A percentile compares a stretch with the other conserved stretches of the same genome.
phyloP scores from a whole-genome alignment of 2,888 invertebrate species.

The Sympetrum striolatum region DNA sequence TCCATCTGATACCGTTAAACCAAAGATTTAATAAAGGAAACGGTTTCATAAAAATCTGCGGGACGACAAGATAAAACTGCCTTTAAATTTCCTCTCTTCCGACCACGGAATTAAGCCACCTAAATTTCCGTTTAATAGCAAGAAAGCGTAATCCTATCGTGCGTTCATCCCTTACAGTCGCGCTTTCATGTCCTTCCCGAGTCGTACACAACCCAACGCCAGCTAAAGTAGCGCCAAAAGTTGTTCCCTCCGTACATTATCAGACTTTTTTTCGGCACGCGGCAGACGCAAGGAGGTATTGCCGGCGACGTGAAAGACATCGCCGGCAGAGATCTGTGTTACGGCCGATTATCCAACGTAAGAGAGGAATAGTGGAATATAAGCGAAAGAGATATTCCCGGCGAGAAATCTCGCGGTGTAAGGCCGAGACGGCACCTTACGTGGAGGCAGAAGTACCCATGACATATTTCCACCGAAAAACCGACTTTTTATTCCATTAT shows the following conservation, averaged over 20 bases:
- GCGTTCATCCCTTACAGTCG: background rate
- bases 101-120: no score
- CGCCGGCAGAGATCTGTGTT: background rate
- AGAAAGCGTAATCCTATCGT: background rate
- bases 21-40: no score
- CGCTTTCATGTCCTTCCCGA: background rate
- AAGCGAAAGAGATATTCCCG: background rate
- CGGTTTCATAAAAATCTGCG: no score
- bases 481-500: background rate
- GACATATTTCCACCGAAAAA: constrained; percentile 3
- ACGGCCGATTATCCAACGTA: background rate
- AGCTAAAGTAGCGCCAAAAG: background rate
- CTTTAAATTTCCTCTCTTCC: no score
- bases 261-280: background rate
- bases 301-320: background rate
- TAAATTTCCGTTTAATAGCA: no score
- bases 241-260: background rate
- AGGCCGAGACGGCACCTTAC: background rate
- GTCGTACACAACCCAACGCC: background rate
- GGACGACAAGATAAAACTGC: no score
- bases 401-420: background rate
- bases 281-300: background rate
- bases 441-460: background rate
- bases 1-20: no score
- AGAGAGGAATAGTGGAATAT: background rate